phyloP scores from a whole-genome alignment of 2,888 invertebrate species.

The Platerodrilus igneus region DNA sequence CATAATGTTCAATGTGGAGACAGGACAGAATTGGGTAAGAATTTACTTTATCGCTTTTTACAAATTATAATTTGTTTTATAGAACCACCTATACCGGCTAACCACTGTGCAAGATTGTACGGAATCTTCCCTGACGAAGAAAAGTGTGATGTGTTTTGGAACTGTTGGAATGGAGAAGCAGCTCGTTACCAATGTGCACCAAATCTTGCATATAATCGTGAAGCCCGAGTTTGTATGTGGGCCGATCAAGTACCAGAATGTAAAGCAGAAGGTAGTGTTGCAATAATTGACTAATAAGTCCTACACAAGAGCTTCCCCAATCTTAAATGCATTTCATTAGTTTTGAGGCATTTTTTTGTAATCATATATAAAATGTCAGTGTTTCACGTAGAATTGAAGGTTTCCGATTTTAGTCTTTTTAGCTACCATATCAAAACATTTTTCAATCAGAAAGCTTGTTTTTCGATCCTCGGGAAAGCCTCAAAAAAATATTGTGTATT shows the following conservation, averaged over 20 bases:
- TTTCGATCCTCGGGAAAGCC: too few species aligned
- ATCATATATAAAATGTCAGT: too few species aligned
- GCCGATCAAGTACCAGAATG: conserved; percentile 92
- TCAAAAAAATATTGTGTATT: too few species aligned
- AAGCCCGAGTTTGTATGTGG: conserved; percentile 94
- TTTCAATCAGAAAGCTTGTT: too few species aligned
- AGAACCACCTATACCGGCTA: conserved; percentile 81
- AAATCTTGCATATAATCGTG: conserved; percentile 89
- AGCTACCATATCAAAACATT: too few species aligned
- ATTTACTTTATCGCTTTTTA: neutral
- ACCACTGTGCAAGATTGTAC: conserved; percentile 82
- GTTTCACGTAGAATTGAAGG: too few species aligned
- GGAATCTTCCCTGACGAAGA: conserved; percentile 86
- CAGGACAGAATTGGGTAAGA: conserved; percentile 69
- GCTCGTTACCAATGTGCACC: conserved; percentile 93
- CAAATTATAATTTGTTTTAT: conserved; percentile 24
- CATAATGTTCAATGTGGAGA: conserved; percentile 93
- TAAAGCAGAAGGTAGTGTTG: conserved; percentile 81
- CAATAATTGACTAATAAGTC: too few species aligned
- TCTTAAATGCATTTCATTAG: too few species aligned
- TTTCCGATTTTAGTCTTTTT: too few species aligned
- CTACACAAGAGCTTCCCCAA: too few species aligned
- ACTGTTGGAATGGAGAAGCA: conserved; percentile 94
- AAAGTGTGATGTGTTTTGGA: conserved; percentile 93
- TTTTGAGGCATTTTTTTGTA: too few species aligned